These are phyloP conservation scores for Bombyx huttoni DNA, from an alignment of 2,888 invertebrate species.

Conservation along the genomic window DNA sequence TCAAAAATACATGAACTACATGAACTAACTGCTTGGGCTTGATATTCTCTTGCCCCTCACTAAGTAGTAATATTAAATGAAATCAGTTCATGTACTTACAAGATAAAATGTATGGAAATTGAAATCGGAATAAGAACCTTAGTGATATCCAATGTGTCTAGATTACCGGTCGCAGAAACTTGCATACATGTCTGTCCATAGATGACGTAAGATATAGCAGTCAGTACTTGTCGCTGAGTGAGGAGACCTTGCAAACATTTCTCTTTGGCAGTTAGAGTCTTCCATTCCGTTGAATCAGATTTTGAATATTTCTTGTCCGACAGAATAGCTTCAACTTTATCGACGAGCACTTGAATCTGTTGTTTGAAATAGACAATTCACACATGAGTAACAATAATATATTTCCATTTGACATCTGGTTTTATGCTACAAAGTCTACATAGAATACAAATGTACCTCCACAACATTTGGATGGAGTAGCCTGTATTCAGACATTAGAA, in stretches of 20 bases:
- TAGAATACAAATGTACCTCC: no score
- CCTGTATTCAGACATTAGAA: no score
- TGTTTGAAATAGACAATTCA: background rate
- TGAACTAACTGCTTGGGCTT: no score
- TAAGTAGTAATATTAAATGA: no score
- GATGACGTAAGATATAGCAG: constrained; percentile 31
- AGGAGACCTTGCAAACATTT: constrained; percentile 6
- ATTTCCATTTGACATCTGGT: no score
- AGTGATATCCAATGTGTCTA: constrained; percentile 30
- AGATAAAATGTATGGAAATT: no score
- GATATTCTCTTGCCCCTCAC: no score
- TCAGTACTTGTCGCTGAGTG: constrained; percentile 20
- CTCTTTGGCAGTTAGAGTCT: background rate
- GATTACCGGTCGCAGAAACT: constrained; percentile 18
- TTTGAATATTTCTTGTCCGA: background rate
- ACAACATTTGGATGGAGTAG: no score
- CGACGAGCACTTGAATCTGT: background rate
- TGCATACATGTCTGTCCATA: constrained; percentile 24
- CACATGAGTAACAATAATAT: no score
- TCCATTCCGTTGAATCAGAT: background rate
- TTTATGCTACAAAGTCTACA: no score
- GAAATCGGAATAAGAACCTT: constrained; percentile 19
- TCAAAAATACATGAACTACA: no score
- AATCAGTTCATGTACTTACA: no score
- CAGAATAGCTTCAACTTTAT: background rate